Percentiles rank a stretch among this genome's conserved stretches.
Evolutionary conservation across 2,888 invertebrate species (phyloP).

Genomic region (Neuroscelio doddi): DNA sequence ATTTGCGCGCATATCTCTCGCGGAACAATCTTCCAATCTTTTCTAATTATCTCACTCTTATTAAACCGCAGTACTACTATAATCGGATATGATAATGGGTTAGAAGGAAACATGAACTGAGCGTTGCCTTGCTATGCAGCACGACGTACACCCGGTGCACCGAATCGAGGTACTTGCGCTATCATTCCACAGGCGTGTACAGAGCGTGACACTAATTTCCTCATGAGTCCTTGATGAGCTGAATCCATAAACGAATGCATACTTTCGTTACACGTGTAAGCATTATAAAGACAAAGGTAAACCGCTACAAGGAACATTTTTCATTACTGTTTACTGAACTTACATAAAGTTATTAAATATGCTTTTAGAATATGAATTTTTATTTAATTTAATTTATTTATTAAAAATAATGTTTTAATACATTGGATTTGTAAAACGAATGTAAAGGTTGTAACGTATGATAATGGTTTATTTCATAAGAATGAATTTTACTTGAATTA

Average conservation of each 20-base stretch:
- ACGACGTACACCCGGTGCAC: slow-evolving; percentile 27
- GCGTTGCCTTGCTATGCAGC: slow-evolving; percentile 31
- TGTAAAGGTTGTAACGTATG: too few species aligned
- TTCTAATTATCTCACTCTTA: slow-evolving; percentile 59
- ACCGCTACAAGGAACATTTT: not conserved
- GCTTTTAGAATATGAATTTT: too few species aligned
- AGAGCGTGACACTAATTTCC: slow-evolving; percentile 44
- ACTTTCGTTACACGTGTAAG: slow-evolving; percentile 31
- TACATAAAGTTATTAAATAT: too few species aligned
- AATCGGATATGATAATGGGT: slow-evolving; percentile 58
- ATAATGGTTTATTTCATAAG: too few species aligned
- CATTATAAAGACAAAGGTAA: slow-evolving; percentile 27
- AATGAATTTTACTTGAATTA: too few species aligned
- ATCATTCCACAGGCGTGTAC: slow-evolving; percentile 41
- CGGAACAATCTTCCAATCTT: slow-evolving; percentile 53
- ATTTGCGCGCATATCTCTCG: slow-evolving; percentile 17
- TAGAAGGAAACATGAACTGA: slow-evolving; percentile 31
- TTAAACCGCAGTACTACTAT: slow-evolving; percentile 44
- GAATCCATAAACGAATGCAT: slow-evolving; percentile 29
- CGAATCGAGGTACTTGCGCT: slow-evolving; percentile 29
- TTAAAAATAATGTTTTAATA: too few species aligned
- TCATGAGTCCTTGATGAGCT: slow-evolving; percentile 40
- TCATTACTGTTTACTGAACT: not conserved
- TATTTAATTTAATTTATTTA: too few species aligned
- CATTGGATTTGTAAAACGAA: too few species aligned